Evolutionary conservation across 1,140 invertebrate species (phyloP), one percentile per base, ranked within the genome.

Genomic region (Procambarus virginalis): DNA sequence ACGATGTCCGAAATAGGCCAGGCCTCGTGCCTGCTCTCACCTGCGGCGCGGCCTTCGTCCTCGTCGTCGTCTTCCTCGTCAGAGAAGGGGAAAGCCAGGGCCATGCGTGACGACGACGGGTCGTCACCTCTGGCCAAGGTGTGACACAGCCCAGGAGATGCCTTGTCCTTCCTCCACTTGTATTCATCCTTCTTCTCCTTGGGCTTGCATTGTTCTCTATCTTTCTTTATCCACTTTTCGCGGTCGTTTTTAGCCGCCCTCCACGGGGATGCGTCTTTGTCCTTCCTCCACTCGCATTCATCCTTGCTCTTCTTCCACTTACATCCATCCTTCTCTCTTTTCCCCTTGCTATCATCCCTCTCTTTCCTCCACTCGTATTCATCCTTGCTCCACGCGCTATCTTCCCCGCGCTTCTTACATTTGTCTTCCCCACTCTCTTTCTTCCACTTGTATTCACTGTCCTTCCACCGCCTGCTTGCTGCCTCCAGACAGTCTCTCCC

Each of bases 1-100:
- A 89, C 88, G 81, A 89, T 89, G 81, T 89, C 88, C 10, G 88
- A 89, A 10, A 89, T 89, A 9, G 88, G 88, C 88, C 86, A 89
- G 22, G 80, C 48, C 79, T 82, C 86, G 64, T 75, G 79, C n/a
- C 48, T 60, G 70, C 70, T 76, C 46, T 64, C 81, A 17, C 77
- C 76, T 9, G 58, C 51, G 45, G 45, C 58, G 49, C 68, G 64
- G 0, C 75, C 88, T 45, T 84, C 88, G 58, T 68, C 17, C 12
- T 73, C 80, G 46, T 22, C 4, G 45, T 81, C 70, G 9, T 80
- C 80, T 14, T 89, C 88, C 20, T 89, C 88, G n/a, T 89, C 87
- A 12, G 84, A 80, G 73, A 84, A 81, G 2, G 88, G 78, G 55
- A 89, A 78, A 5, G 88, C 55, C 34, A 89, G 84, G 48, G n/a